Base-by-base conservation (phyloP, 2,888 invertebrate species). In the Protonemura montana region DNA sequence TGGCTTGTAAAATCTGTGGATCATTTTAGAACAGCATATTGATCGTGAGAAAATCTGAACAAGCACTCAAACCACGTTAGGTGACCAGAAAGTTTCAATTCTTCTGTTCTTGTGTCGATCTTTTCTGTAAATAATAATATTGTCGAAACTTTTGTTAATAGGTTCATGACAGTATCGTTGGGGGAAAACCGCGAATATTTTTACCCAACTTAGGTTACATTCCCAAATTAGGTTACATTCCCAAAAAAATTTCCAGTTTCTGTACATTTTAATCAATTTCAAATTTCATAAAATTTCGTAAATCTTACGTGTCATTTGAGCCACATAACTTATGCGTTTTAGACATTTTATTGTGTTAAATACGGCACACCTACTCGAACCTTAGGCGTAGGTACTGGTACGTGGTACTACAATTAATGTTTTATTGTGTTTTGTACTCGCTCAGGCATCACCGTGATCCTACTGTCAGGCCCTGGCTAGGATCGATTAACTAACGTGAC, bases 21-120 rank as follows among this genome's bases (percentile, higher is more conserved):
- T 59, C 59, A 59, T 59, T 59, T 59, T 59, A 59, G 59, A 59
- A 59, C 59, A 21, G 59, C 59, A 59, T 59, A 59, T 59, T 59
- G 59, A 59, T 59, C 59, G 59, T 13, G 59, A 16, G 59, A 21
- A 59, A 59, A 59, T 59, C 59, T 59, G 59, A 59, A 59, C 59
- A 13, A 59, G 59, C 59, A 35, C 35, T 35, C 35, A 16, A 21
- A 59, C 13, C 59, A 59, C 13, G 59, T 59, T 59, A 21, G 59
- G 59, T 59, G 59, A 3, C 7, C 59, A 2, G 59, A 59, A 21
- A 59, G 59, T 59, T 59, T 59, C 21, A 59, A 21, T 21, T 10
- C 6, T 59, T 2, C 1, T 59, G 6, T 59, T 10, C 21, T 59
- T 59, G 59, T 21, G 2, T 59, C 21, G 16, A 16, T 59, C 6